Base-by-base conservation (phyloP, 2,113 vertebrate genomes). In the Cervus canadensis region DNA sequence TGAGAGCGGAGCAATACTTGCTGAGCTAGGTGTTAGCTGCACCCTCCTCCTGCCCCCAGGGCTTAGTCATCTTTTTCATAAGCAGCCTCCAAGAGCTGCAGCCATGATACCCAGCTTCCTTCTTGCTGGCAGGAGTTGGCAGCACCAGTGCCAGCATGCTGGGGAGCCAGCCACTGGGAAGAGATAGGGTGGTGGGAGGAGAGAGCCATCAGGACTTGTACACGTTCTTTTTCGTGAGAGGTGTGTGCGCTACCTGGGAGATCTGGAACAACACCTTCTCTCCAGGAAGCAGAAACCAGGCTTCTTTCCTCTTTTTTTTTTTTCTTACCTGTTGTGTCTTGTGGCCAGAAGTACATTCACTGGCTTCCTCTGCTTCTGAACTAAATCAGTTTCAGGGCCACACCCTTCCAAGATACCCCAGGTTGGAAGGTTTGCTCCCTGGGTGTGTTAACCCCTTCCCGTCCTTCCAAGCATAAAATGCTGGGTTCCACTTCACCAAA, bases 251-350 rank as follows among this genome's bases (percentile, higher is more conserved):
- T 97, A 97, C 98, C 96, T 93, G 1, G 12, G 62, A 98, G 97
- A 95, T 95, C 97, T 95, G 95, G 74, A 54, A 74, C 95, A 84
- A 92, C 74, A 52, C 88, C 97, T 96, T 92, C 97, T 98, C 98
- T 98, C 98, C 98, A 93, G 97, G 97, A 97, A 96, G 97, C 97
- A 98, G 98, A 98, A 97, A 93, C 71, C 96, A 97, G 98, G 96
- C 88, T 96, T 97, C 97, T 97, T 98, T 96, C 97, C 96, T 97
- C n/a, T 71, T 71, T 74, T 97, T 98, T 98, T 97, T 96, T 86
- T 98, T 98, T 97, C 98, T 98, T 98, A 98, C 98, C 98, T 99
- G 98, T 98, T 93, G 94, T 98, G 97, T 98, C 97, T 98, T 97
- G 97, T 95, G 74, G 84, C 94, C 97, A 98, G 98, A 97, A 98